Evolutionary conservation across 92 coral and sea anemone genomes (phyloP), one percentile per base, ranked within the genome.

Genomic region (Zoanthus gigantus): DNA sequence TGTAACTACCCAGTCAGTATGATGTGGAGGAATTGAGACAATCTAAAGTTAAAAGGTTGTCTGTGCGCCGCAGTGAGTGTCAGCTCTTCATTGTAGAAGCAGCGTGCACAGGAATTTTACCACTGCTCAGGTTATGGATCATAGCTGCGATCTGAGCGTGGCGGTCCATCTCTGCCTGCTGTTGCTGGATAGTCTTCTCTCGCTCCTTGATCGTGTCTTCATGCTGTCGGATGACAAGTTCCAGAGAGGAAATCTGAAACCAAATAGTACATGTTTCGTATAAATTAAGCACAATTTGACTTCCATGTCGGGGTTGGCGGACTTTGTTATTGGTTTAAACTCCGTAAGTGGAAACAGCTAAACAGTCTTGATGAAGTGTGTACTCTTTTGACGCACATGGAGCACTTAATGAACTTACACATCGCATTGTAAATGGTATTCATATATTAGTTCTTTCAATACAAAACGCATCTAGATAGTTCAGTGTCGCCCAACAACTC

Each of bases 81-180:
- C 29, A 45, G 11, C 54, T 73, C 4, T 0, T 14, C 44, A 28
- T 17, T 73, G 58, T 63, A 15, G 18, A 42, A 9, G 42, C 85
- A 11, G 60, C 12, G 44, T 83, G 68, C 0, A 83, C 78, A 9
- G 90, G 71, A 72, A 88, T 78, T 48, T 91, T 93, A 23, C 98
- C 99, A 46, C 98, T 89, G 83, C 97, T 95, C 1, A 97, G 87
- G 63, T 93, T 97, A 76, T 95, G 98, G 29, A 97, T 95, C 99
- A 97, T 97, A 61, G 99, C 99, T 7, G 99, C 94, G 18, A 97
- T 95, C 85, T 97, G 99, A 7, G 99, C 95, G 83, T 97, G 98
- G 11, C 98, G 94, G 68, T 93, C 97, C 65, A 97, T 94, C 79
- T 97, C 95, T 17, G 82, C 72, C 79, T 97, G 99, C 74, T 91